Percentiles rank a stretch among this genome's conserved stretches.
Evolutionary conservation across 2,113 vertebrate genomes (phyloP).

Genomic region (Pseudopodoces humilis): DNA sequence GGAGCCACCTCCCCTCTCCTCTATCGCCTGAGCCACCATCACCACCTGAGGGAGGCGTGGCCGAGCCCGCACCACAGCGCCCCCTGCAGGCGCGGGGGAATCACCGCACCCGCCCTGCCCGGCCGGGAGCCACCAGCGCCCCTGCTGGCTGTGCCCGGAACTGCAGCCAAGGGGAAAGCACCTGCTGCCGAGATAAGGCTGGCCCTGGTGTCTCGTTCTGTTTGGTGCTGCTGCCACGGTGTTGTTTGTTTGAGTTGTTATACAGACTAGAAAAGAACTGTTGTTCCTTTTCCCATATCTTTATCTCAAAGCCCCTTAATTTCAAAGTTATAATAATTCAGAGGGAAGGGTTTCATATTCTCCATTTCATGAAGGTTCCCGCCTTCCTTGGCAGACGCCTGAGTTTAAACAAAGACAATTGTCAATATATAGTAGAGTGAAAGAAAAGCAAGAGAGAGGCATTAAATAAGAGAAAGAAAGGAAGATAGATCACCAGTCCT

Average conservation of each 20-base stretch:
- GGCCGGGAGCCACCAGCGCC: not conserved
- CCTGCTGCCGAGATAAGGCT: not conserved
- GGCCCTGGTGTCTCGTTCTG: not conserved
- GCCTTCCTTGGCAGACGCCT: not conserved
- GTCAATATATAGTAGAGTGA: not conserved
- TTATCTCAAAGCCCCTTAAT: rapidly evolving
- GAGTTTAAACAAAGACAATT: not conserved
- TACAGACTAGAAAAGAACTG: not conserved
- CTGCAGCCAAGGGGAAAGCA: not conserved
- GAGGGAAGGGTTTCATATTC: not conserved
- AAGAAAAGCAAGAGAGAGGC: not conserved
- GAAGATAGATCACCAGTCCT: not conserved
- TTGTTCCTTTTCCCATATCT: not conserved
- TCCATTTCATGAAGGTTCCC: not conserved
- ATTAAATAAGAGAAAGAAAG: not conserved
- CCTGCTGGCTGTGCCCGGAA: not conserved
- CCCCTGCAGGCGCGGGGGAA: not conserved
- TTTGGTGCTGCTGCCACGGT: rapidly evolving
- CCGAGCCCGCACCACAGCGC: not conserved
- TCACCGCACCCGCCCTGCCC: not conserved
- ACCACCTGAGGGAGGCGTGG: not conserved
- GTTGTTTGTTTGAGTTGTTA: not conserved
- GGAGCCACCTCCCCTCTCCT: not conserved
- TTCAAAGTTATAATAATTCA: not conserved
- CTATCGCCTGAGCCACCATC: not conserved